Percentiles rank a stretch among this genome's conserved stretches.
Evolutionary conservation across 2,797 vertebrate species (phyloP).

Genomic region (Botia kubotai): DNA sequence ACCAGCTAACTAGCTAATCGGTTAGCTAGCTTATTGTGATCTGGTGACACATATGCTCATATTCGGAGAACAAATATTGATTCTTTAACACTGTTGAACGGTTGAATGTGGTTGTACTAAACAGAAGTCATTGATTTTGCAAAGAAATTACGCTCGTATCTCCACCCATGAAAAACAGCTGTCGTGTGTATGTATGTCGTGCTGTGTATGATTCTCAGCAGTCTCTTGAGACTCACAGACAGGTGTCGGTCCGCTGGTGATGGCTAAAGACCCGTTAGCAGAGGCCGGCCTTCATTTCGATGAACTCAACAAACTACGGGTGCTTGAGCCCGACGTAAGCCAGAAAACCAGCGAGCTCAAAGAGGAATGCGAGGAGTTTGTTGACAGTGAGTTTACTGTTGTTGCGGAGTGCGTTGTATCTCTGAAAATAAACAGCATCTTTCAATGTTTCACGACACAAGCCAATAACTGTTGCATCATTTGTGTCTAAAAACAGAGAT

Average conservation of each 20-base stretch:
- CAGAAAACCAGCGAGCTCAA: constrained; percentile 90
- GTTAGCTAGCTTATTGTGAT: constrained; percentile 20
- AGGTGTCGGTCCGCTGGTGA: constrained; percentile 61
- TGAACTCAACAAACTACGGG: constrained; percentile 90
- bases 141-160: not conserved
- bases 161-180: not conserved
- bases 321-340: constrained; percentile 88
- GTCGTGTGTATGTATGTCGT: not conserved
- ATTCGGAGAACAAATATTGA: no score
- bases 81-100: not conserved
- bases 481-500: constrained; percentile 82
- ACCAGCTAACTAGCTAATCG: constrained; percentile 30
- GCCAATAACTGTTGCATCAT: not conserved
- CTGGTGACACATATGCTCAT: not conserved
- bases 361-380: constrained; percentile 92
- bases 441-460: no score
- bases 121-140: not conserved
- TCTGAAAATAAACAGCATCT: no score
- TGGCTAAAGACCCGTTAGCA: constrained; percentile 86
- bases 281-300: constrained; percentile 91
- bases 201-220: not conserved
- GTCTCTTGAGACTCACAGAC: not conserved
- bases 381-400: constrained; percentile 84
- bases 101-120: not conserved
- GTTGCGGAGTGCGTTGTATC: no score